phyloP scores from a whole-genome alignment of 1,140 invertebrate species.

The Diuraphis noxia region DNA sequence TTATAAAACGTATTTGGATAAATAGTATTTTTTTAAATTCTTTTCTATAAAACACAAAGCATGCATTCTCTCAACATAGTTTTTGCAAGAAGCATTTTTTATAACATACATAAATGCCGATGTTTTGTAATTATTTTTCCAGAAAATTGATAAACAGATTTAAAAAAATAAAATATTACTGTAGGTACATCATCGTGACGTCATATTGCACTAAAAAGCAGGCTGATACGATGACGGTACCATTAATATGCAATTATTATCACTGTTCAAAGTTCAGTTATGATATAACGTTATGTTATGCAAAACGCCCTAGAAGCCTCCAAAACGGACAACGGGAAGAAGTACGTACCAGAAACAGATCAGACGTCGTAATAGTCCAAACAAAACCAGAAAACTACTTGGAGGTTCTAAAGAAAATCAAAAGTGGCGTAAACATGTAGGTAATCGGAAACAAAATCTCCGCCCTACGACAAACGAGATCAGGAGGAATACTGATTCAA shows the following conservation, averaged over 20 bases:
- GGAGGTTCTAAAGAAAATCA: background rate
- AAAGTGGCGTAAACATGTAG: background rate
- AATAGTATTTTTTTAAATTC: no score
- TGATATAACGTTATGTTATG: no score
- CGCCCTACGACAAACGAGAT: background rate
- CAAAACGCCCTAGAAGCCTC: no score
- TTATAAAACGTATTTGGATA: background rate
- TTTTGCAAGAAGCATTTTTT: background rate
- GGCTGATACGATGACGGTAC: background rate
- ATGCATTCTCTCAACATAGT: background rate
- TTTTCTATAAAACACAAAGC: background rate
- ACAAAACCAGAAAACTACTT: background rate
- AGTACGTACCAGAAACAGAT: background rate
- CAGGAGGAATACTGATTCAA: background rate
- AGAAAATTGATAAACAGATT: background rate
- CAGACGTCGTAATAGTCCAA: no score
- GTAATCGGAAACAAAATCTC: background rate
- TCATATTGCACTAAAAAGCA: background rate
- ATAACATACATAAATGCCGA: background rate
- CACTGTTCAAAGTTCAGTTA: background rate
- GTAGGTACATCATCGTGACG: background rate
- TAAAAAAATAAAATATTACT: background rate
- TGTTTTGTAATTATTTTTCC: background rate
- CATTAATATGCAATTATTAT: background rate
- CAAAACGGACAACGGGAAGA: no score